phyloP scores from a whole-genome alignment of 2,888 invertebrate species.

The Drosophila incognita region DNA sequence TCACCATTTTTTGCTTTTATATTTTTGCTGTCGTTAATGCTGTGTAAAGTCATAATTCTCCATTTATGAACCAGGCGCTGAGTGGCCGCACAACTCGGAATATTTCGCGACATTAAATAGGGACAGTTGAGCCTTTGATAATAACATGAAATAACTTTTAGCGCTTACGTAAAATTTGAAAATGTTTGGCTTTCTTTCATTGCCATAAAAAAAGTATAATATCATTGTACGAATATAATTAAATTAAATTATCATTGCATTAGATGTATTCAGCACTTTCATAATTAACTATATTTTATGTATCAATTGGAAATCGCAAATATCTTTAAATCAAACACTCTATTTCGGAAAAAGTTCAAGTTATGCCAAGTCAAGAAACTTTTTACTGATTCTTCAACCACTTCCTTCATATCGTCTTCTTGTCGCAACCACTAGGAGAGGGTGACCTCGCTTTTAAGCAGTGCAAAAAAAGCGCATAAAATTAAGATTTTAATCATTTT shows the following conservation, averaged over 20 bases:
- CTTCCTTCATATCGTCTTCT: not conserved
- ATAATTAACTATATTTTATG: not conserved
- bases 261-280: not conserved
- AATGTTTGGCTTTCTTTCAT: not conserved
- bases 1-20: constrained; percentile 9
- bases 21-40: constrained; percentile 49
- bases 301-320: not conserved
- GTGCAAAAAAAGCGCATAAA: constrained; percentile 29
- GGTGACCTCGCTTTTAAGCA: not conserved
- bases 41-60: constrained; percentile 58
- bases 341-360: constrained; percentile 22
- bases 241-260: not conserved
- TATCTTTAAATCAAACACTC: not conserved
- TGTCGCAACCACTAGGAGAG: not conserved
- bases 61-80: constrained; percentile 48
- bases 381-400: not conserved
- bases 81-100: constrained; percentile 21
- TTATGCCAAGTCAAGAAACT: constrained; percentile 2
- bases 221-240: not conserved
- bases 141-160: constrained; percentile 53
- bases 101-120: constrained; percentile 12
- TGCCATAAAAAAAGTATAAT: not conserved
- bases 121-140: not conserved
- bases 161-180: constrained; percentile 19
- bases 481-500: constrained; percentile 51